Percentiles rank a stretch among this genome's conserved stretches.
Conservation (phyloP, 1,140 invertebrate genomes). For the Microplitis demolitor region DNA sequence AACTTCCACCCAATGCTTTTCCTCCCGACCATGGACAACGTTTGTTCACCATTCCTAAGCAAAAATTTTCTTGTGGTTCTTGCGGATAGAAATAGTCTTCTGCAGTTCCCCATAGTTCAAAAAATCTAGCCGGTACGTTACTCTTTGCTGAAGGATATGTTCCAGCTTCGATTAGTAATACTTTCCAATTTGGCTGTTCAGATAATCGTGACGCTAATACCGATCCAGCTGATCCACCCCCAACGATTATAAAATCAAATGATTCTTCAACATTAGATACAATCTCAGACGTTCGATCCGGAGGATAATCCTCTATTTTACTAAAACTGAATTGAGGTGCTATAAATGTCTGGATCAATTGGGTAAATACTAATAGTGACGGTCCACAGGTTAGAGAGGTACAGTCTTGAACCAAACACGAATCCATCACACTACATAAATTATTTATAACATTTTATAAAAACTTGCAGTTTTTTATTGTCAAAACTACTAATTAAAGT, state of each 20-base stretch:
- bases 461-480: too few relatives aligned
- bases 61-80: constrained; percentile 68
- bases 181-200: constrained; percentile 60
- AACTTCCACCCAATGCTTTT: constrained; percentile 73
- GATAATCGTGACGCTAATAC: constrained; percentile 67
- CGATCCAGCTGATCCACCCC: constrained; percentile 70
- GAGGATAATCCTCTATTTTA: constrained; percentile 45
- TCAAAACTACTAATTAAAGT: too few relatives aligned
- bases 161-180: constrained; percentile 68
- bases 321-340: constrained; percentile 61
- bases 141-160: constrained; percentile 47
- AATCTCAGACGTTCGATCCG: constrained; percentile 60
- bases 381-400: constrained; percentile 32
- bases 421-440: constrained; percentile 39
- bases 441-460: too few relatives aligned
- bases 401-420: constrained; percentile 41
- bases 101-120: constrained; percentile 57
- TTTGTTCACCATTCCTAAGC: constrained; percentile 63
- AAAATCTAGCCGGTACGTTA: constrained; percentile 63
- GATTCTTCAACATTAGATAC: constrained; percentile 43
- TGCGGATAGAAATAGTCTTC: constrained; percentile 73
- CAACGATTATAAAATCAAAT: constrained; percentile 67
- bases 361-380: constrained; percentile 36
- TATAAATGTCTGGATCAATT: constrained; percentile 61
- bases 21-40: constrained; percentile 58